These are phyloP conservation scores for Ptilodon capucinus DNA, from an alignment of 2,888 invertebrate genomes.

Conservation along the genomic window DNA sequence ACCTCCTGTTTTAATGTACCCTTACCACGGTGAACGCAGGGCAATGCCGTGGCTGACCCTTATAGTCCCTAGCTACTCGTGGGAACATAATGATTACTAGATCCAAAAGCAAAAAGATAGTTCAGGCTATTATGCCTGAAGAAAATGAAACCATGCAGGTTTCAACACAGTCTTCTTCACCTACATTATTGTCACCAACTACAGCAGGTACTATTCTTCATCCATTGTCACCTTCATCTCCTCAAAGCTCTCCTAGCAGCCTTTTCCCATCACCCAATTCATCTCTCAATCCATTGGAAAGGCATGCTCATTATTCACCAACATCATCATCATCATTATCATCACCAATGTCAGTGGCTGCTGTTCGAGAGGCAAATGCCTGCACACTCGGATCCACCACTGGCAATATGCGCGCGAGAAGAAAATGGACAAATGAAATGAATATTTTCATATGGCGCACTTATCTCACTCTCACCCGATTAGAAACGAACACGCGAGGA, in stretches of 20 bases:
- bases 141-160: not conserved
- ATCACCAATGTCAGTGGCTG: not conserved
- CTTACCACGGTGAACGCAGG: constrained; percentile 1
- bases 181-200: no score
- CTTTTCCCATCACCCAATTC: not conserved
- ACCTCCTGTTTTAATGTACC: not conserved
- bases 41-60: constrained; percentile 1
- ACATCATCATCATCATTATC: not conserved
- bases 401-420: not conserved
- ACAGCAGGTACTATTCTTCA: not conserved
- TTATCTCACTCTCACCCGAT: not conserved
- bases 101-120: not conserved
- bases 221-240: not conserved
- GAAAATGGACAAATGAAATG: not conserved
- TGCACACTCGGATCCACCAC: not conserved
- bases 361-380: not conserved
- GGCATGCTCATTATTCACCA: not conserved
- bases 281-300: not conserved
- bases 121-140: not conserved
- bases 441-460: not conserved
- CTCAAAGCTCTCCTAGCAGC: not conserved
- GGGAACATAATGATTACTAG: not conserved
- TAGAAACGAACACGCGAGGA: not conserved
- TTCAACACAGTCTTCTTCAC: no score
- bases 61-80: not conserved